Conservation (phyloP, 2,113 vertebrate genomes). For the Opisthocomus hoazin region DNA sequence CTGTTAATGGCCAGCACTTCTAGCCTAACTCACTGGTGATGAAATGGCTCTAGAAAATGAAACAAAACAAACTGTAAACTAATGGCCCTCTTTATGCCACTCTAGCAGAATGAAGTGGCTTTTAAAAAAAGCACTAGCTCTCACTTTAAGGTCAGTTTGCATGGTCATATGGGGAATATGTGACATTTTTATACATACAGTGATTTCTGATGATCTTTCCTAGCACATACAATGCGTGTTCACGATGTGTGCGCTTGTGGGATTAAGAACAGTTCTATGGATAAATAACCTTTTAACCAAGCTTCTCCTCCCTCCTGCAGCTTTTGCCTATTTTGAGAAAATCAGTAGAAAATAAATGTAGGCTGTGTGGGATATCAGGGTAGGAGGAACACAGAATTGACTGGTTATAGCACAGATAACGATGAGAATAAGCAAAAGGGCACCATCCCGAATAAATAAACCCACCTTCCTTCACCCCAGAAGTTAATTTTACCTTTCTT, state of each 20-base stretch:
- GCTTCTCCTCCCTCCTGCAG: neutral
- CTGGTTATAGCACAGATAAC: neutral
- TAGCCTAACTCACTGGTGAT: neutral
- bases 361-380: neutral
- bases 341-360: neutral
- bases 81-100: neutral
- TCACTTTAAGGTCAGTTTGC: neutral
- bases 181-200: neutral
- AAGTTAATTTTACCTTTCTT: constrained; percentile 77
- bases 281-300: neutral
- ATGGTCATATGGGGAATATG: neutral
- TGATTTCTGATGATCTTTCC: neutral
- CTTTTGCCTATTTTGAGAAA: neutral
- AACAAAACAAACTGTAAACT: neutral
- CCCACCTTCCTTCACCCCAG: accelerated
- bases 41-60: neutral
- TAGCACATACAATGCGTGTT: no score
- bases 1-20: neutral
- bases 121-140: neutral
- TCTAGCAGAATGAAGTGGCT: neutral
- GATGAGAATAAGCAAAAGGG: neutral
- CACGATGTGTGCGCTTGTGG: neutral
- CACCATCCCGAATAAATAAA: neutral
- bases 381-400: neutral
- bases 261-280: neutral